Conservation (phyloP, 2,797 vertebrate species). For the Odontamblyopus lacepedii region DNA sequence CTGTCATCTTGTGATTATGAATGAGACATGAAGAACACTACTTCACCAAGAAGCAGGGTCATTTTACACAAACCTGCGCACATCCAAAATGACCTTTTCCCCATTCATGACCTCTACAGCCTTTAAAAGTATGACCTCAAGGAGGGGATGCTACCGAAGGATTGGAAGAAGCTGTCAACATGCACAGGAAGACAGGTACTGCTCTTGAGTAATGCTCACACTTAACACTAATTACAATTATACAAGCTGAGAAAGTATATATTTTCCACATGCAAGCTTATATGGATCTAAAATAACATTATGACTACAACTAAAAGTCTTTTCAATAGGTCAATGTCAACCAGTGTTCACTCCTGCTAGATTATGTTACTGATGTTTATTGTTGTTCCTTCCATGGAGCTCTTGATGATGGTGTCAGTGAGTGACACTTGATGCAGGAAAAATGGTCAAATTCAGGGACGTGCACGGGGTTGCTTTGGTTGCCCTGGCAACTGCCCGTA, state of each 20-base stretch:
- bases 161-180: conserved; percentile 41
- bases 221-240: too few species aligned
- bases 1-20: conserved; percentile 30
- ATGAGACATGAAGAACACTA: conserved; percentile 32
- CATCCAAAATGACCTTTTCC: conserved; percentile 35
- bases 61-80: conserved; percentile 53
- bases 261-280: neutral
- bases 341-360: neutral
- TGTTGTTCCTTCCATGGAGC: neutral
- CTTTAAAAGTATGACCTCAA: conserved; percentile 57
- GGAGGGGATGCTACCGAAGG: neutral
- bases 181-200: conserved; percentile 62
- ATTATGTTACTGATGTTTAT: neutral
- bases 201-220: neutral
- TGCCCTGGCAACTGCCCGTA: too few species aligned
- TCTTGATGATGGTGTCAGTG: neutral
- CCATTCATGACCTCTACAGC: conserved; percentile 49
- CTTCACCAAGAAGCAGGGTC: conserved; percentile 31
- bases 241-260: neutral
- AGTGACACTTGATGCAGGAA: too few species aligned
- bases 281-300: neutral
- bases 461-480: too few species aligned
- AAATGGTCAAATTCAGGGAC: too few species aligned
- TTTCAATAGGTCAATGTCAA: neutral
- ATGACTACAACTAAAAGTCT: neutral